Evolutionary conservation across 64 coral and sea anemone species (phyloP), one percentile per base, ranked within the genome.

Genomic region (Montipora sp.): DNA sequence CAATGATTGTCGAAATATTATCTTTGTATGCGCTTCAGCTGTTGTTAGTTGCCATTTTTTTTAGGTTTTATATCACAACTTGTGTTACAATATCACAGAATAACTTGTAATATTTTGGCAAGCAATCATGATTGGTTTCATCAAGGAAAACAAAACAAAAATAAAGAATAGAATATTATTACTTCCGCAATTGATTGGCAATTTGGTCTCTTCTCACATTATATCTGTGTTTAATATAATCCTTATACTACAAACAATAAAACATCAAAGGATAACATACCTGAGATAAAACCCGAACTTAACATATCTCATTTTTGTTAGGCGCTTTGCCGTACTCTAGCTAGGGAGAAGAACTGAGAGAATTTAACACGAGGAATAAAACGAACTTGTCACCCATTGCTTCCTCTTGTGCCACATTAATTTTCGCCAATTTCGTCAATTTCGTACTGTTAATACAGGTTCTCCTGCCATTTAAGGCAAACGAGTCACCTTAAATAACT

Each of bases 71-170:
- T 20, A 71, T 71, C 8, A 47, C 20, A 9, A 5, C 2, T 44
- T 13, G 72, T 16, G 16, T 4, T 43, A 68, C 19, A 48, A 5
- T n/a, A 19, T 36, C 36, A n/a, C 6, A 47, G 12, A 13, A 43
- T 1, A 8, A 44, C 48, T 3, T 71, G 19, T 72, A 49, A 71
- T 72, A 71, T 50, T 83, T 49, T 72, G 65, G 63, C 10, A 51
- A 71, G 45, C 61, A 50, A 68, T 49, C 71, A 47, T 18, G 45
- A 72, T 85, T 85, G 45, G 65, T 1, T 46, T 13, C 14, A 10
- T 47, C 8, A 63, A 85, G 82, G 82, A 43, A 72, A 85, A 69
- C 18, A 51, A 85, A 71, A 85, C 63, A 63, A 43, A 72, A 85
- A 69, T 8, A 51, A 85, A 51, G 49, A 21, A 22, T 8, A 14